Evolutionary conservation across 2,113 vertebrate genomes (phyloP).

Genomic region (Formicarius rufipectus): DNA sequence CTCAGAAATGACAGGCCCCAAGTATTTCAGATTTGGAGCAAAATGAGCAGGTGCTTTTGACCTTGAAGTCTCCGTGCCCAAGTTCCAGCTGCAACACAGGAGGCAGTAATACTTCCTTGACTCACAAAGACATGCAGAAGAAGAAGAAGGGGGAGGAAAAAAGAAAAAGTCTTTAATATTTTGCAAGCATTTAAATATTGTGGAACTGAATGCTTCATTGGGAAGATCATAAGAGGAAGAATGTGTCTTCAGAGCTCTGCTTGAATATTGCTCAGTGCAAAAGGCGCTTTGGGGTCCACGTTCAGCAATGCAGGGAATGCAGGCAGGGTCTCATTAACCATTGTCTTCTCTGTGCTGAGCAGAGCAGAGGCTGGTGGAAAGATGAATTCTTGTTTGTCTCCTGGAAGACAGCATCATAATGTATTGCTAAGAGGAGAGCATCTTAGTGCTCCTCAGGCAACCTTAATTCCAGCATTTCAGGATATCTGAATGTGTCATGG

Average conservation of each 20-base stretch:
- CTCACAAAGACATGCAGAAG: neutral
- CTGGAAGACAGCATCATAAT: neutral
- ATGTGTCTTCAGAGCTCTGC: neutral
- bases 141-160: neutral
- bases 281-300: neutral
- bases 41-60: neutral
- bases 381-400: neutral
- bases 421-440: neutral
- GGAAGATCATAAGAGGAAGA: neutral
- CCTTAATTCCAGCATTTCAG: conserved; percentile 21
- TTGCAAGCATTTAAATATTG: neutral
- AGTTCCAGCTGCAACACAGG: neutral
- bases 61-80: neutral
- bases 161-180: neutral
- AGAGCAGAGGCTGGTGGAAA: neutral
- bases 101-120: neutral
- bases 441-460: conserved; percentile 11
- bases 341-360: neutral
- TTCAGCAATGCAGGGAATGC: neutral
- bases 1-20: neutral
- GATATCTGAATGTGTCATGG: conserved; percentile 1
- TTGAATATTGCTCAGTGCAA: neutral
- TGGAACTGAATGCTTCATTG: neutral
- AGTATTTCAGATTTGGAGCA: neutral
- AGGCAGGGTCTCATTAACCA: neutral